Base-by-base conservation (phyloP, 2,797 vertebrate species). In the Pelochelys cantorii region DNA sequence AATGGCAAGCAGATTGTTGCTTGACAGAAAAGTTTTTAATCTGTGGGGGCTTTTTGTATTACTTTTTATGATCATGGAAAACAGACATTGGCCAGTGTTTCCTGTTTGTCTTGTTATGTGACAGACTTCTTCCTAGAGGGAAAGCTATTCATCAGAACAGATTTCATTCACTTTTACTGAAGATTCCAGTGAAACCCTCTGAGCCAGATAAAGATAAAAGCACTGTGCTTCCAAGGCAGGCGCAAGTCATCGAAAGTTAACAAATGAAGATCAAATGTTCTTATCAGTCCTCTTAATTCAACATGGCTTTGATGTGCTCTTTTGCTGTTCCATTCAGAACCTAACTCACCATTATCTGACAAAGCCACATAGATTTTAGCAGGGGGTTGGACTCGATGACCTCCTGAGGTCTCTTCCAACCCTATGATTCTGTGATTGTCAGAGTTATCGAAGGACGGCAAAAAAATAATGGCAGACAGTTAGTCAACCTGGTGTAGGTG, bases 161-260 rank as follows among this genome's bases (percentile, higher is more conserved):
- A 14, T 52, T 77, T 77, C 12, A 81, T 42, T 37, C 57, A 3
- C 25, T 94, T 91, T 91, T 87, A 23, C 1, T 79, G 48, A 23
- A 74, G 53, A 83, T 81, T 48, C 37, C 60, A 65, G 6, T 74
- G 6, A 88, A 92, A 31, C 54, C 8, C 4, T 42, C 23, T 29
- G 86, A 86, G 83, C 65, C 75, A 86, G 77, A 86, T 55, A 68
- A 88, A 86, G 34, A 37, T 59, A 27, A 53, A 95, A 91, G 62
- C 52, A 37, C n/a, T 34, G 87, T 86, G 79, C 8, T 68, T 68
- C n/a, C n/a, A n/a, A 71, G 18, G n/a, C n/a, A 71, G 68, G 18
- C 18, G 37, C 34, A 71, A 3, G 10, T 34, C 68, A 48, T 48
- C 4, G 31, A 89, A 56, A 86, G 37, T 54, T 85, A 79, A 80